phyloP scores from a whole-genome alignment of 2,113 vertebrate species.

The Cisticola juncidis region DNA sequence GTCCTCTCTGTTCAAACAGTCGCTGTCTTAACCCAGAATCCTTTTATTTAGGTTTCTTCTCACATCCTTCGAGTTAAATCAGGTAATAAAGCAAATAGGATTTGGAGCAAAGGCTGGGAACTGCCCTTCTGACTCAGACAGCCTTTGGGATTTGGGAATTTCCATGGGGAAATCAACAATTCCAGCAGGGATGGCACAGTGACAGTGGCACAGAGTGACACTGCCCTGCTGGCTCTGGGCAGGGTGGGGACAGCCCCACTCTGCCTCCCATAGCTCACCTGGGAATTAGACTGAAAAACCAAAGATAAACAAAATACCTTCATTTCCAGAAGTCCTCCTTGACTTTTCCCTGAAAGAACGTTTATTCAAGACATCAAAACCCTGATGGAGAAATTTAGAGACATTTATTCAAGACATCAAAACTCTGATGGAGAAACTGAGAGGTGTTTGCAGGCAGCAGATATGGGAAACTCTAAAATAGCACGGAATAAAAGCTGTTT shows the following conservation, averaged over 20 bases:
- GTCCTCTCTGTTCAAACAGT: neutral
- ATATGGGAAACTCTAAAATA: neutral
- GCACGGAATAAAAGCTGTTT: neutral
- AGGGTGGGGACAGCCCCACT: too few relatives aligned
- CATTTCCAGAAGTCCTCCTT: neutral
- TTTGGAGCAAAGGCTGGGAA: neutral
- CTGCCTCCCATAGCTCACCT: neutral
- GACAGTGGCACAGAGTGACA: neutral
- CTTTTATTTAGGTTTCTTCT: neutral
- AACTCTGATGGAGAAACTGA: neutral
- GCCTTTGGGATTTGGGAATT: neutral
- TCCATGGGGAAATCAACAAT: neutral
- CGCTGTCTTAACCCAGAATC: neutral
- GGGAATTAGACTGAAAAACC: neutral
- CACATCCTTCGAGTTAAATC: neutral
- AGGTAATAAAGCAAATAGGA: neutral
- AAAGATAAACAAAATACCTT: neutral
- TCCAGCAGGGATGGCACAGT: neutral
- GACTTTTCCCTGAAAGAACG: neutral
- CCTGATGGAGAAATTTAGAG: neutral
- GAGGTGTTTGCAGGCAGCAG: neutral
- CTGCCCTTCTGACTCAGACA: fast-evolving
- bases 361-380: neutral
- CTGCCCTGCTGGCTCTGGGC: neutral
- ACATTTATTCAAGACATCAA: neutral